These are phyloP conservation scores for Luehdorfia chinensis DNA, from an alignment of 1,140 invertebrate species.

Conservation along the genomic window DNA sequence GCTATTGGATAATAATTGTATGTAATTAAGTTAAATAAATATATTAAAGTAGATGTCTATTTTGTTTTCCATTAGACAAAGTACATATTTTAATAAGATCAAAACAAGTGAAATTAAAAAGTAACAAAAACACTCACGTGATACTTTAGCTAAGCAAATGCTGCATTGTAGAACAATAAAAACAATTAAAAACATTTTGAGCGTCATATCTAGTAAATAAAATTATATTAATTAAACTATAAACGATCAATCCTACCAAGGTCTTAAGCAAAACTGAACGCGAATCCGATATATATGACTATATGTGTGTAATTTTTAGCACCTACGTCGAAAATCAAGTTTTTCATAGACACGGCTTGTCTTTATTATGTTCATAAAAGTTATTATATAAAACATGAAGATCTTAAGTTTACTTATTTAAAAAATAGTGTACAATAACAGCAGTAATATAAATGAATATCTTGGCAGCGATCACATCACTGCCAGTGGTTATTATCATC, in stretches of 20 bases:
- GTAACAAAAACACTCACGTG: slow-evolving; percentile 34
- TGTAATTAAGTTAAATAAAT: neutral
- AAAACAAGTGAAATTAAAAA: neutral
- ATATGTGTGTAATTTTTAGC: neutral
- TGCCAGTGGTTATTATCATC: too few relatives aligned
- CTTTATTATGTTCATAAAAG: neutral
- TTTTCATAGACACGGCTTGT: neutral
- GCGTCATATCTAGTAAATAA: neutral
- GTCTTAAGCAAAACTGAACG: neutral
- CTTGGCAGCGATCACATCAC: too few relatives aligned
- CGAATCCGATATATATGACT: neutral
- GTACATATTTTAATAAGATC: neutral
- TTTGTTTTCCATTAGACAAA: too few relatives aligned
- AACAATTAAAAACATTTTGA: slow-evolving; percentile 20
- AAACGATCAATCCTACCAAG: neutral
- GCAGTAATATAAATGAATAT: too few relatives aligned
- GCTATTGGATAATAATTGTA: neutral
- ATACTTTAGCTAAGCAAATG: slow-evolving; percentile 26
- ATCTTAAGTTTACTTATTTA: too few relatives aligned
- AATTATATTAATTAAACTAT: neutral
- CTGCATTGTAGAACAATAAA: slow-evolving; percentile 18
- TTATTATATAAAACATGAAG: too few relatives aligned
- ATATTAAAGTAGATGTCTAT: neutral
- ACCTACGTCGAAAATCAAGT: neutral
- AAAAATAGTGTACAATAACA: too few relatives aligned